Evolutionary conservation across 2,113 vertebrate genomes (phyloP).

Genomic region (Seriola quinqueradiata): DNA sequence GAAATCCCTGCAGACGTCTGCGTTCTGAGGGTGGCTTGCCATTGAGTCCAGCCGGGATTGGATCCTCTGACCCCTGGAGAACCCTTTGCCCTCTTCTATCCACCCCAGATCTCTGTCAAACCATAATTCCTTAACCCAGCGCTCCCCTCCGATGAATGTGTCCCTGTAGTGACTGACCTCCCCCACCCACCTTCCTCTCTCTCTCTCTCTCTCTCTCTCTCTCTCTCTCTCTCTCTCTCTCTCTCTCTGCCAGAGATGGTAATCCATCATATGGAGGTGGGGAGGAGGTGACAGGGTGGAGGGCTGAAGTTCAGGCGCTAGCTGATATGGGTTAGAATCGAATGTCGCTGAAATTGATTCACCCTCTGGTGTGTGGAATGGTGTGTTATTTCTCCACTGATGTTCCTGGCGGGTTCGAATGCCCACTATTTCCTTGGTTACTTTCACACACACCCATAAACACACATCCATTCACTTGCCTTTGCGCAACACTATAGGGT

Average conservation of each 20-base stretch:
- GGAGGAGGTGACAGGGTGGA: slow-evolving; percentile 69
- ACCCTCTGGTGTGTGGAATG: slow-evolving; percentile 64
- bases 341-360: slow-evolving; percentile 78
- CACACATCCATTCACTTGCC: slow-evolving; percentile 50
- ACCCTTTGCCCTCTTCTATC: slow-evolving; percentile 70
- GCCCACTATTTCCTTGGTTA: slow-evolving; percentile 58
- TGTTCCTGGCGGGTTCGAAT: slow-evolving; percentile 51
- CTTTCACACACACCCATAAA: slow-evolving; percentile 57
- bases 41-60: slow-evolving; percentile 76
- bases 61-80: slow-evolving; percentile 83
- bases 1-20: slow-evolving; percentile 66
- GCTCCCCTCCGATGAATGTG: slow-evolving; percentile 66
- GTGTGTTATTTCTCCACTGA: slow-evolving; percentile 60
- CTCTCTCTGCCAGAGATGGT: slow-evolving; percentile 69
- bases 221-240: slow-evolving; percentile 43
- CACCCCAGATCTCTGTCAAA: slow-evolving; percentile 74
- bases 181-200: slow-evolving; percentile 51
- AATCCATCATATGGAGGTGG: slow-evolving; percentile 80
- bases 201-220: slow-evolving; percentile 49
- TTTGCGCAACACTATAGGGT: slow-evolving; percentile 41
- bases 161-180: slow-evolving; percentile 69
- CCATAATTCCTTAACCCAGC: slow-evolving; percentile 78
- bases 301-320: slow-evolving; percentile 73
- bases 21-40: slow-evolving; percentile 52
- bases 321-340: slow-evolving; percentile 72